Percentiles rank a stretch among this genome's conserved stretches.
Conservation (phyloP, 2,888 invertebrate genomes). For the Onchidella celtica region DNA sequence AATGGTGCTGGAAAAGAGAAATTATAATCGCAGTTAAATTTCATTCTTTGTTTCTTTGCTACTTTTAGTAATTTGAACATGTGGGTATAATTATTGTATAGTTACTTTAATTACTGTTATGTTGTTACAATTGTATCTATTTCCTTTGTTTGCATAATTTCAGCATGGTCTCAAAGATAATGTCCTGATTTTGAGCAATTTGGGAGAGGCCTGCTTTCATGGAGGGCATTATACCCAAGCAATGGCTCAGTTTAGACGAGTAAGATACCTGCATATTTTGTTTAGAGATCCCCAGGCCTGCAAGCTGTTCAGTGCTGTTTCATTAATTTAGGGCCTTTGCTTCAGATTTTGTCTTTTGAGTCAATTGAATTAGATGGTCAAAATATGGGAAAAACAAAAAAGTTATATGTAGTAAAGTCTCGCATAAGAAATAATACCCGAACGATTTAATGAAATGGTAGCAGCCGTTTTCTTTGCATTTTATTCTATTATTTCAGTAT, state of each 20-base stretch:
- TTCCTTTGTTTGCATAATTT: too few species aligned
- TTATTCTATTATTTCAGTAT: too few species aligned
- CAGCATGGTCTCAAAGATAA: constrained; percentile 84
- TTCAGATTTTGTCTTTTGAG: not conserved
- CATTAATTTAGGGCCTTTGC: not conserved
- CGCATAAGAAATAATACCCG: too few species aligned
- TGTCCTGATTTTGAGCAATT: constrained; percentile 85
- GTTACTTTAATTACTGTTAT: not conserved
- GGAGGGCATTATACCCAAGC: constrained; percentile 87
- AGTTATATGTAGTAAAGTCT: too few species aligned
- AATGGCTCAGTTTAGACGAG: constrained; percentile 81
- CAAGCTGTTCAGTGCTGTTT: not conserved
- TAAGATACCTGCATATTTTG: constrained; percentile 58
- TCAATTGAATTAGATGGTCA: not conserved
- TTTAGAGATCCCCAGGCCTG: not conserved
- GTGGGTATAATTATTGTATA: not conserved
- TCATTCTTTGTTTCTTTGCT: not conserved
- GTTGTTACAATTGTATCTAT: too few species aligned
- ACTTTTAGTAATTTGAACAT: not conserved
- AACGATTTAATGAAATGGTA: too few species aligned
- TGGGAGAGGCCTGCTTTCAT: constrained; percentile 88
- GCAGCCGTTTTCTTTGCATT: too few species aligned
- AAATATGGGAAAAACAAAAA: too few species aligned
- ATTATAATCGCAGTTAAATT: not conserved
- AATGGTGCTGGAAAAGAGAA: too few species aligned